A percentile compares a stretch with the other conserved stretches of the same genome.
Conservation (phyloP, 2,888 invertebrate genomes). For the Notodonta ziczac region DNA sequence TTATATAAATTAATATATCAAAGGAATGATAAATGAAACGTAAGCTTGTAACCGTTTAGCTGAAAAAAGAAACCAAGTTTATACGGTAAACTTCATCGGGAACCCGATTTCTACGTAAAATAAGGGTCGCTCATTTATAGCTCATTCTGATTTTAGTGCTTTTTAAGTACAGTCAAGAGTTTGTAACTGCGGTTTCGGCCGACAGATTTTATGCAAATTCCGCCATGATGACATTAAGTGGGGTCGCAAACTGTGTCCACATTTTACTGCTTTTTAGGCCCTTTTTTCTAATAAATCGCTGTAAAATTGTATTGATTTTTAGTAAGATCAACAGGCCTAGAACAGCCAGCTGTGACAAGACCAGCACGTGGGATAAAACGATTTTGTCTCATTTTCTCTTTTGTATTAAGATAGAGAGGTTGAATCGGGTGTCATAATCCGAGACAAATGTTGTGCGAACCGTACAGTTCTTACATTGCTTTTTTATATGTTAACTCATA, state of each 20-base stretch:
- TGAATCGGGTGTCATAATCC: too few relatives aligned
- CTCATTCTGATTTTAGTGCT: slow-evolving; percentile 77
- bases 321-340: too few relatives aligned
- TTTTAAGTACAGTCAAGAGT: slow-evolving; percentile 73
- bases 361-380: too few relatives aligned
- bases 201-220: slow-evolving; percentile 79
- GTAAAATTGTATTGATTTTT: slow-evolving; percentile 21
- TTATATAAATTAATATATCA: neutral
- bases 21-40: neutral
- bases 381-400: too few relatives aligned
- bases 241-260: slow-evolving; percentile 66
- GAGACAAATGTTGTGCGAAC: too few relatives aligned
- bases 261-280: slow-evolving; percentile 55
- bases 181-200: slow-evolving; percentile 60
- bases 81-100: slow-evolving; percentile 37
- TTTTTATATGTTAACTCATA: too few relatives aligned
- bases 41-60: neutral
- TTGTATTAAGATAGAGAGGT: too few relatives aligned
- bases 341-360: too few relatives aligned
- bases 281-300: slow-evolving; percentile 24
- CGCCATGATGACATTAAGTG: slow-evolving; percentile 67
- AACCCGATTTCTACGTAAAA: slow-evolving; percentile 38
- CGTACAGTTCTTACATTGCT: too few relatives aligned
- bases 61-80: slow-evolving; percentile 25
- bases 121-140: slow-evolving; percentile 71